Conservation (phyloP, 2,113 vertebrate species). For the Fregata magnificens region DNA sequence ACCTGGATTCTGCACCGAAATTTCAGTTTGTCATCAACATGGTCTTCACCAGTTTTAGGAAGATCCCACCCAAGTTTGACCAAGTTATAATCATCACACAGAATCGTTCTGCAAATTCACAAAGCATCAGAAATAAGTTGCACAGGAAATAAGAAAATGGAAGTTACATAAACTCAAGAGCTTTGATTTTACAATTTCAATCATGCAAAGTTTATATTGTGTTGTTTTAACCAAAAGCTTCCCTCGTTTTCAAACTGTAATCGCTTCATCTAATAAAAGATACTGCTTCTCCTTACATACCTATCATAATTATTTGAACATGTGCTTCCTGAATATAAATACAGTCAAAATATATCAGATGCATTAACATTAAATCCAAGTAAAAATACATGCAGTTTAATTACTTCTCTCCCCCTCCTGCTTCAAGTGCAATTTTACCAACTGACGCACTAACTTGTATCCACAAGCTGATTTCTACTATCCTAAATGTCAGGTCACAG, state of each 20-base stretch:
- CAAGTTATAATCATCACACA: neutral
- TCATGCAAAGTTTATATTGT: neutral
- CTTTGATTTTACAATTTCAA: neutral
- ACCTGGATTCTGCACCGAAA: neutral
- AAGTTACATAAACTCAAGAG: neutral
- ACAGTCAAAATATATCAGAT: neutral
- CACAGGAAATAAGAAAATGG: neutral
- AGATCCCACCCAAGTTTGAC: neutral
- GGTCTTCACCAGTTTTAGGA: neutral
- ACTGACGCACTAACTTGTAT: neutral
- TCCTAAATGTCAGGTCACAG: neutral
- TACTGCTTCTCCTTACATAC: neutral
- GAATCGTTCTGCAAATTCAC: neutral
- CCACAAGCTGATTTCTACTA: neutral
- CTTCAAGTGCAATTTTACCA: neutral
- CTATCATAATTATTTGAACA: neutral
- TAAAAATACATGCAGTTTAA: neutral
- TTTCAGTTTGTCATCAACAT: neutral
- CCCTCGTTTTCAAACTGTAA: neutral
- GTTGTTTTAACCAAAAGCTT: neutral
- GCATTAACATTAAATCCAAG: neutral
- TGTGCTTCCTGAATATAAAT: neutral
- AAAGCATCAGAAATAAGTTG: neutral
- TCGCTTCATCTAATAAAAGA: slow-evolving; percentile 11
- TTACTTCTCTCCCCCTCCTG: neutral